These are phyloP conservation scores for Sparus aurata DNA, from an alignment of 2,797 vertebrate genomes.

Conservation along the genomic window DNA sequence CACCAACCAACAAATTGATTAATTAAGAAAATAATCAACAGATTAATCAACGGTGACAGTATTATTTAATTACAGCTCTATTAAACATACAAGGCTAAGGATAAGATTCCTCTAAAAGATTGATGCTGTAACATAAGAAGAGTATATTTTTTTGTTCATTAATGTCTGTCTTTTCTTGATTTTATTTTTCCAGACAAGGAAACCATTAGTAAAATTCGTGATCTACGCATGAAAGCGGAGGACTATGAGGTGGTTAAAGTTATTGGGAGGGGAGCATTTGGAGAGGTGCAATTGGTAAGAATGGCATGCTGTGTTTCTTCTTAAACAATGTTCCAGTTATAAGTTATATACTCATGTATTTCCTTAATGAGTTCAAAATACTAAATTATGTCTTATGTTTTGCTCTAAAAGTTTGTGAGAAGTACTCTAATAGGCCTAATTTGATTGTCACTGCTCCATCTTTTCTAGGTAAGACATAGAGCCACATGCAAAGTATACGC, in stretches of 20 bases:
- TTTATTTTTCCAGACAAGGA: constrained; percentile 91
- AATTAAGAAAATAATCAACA: too few species aligned
- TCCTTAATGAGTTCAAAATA: neutral
- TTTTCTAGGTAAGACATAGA: constrained; percentile 94
- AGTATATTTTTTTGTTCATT: neutral
- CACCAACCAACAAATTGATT: too few species aligned
- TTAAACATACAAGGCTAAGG: neutral
- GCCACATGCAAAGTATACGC: constrained; percentile 95
- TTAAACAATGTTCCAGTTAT: neutral
- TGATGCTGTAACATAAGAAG: neutral
- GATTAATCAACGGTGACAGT: too few species aligned
- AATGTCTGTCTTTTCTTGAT: constrained; percentile 15
- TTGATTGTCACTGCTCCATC: neutral
- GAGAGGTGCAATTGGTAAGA: constrained; percentile 98
- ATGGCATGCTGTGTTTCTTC: neutral
- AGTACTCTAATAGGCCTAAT: neutral
- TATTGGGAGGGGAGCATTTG: constrained; percentile 98
- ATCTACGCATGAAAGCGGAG: constrained; percentile 99
- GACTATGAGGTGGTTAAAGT: constrained; percentile 99
- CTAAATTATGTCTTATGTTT: neutral
- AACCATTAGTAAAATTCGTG: constrained; percentile 97
- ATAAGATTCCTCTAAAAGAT: constrained; percentile 9
- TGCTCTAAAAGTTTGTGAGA: neutral
- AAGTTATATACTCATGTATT: neutral
- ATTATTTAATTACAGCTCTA: too few species aligned